Conservation (phyloP, 2,797 vertebrate species). For the Clarias platycephalus region DNA sequence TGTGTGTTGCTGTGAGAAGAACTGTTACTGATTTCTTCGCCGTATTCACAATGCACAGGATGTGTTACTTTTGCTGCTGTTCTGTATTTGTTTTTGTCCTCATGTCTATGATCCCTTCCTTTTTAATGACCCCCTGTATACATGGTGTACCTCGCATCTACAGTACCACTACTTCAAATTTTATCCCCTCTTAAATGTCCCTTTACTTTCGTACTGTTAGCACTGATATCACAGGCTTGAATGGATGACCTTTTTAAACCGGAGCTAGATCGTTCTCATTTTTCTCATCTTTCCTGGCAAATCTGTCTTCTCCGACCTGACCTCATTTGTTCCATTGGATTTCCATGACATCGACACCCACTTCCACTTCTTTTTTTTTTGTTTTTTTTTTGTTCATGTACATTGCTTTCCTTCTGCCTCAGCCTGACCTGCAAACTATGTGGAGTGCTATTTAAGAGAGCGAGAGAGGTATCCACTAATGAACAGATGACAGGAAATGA, state of each 20-base stretch:
- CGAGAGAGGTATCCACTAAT: neutral
- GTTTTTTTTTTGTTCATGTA: neutral
- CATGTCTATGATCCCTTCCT: neutral
- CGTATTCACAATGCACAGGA: neutral
- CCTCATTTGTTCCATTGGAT: constrained; percentile 51
- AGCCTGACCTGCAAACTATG: neutral
- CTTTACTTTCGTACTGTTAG: constrained; percentile 1
- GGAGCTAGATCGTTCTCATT: constrained; percentile 31
- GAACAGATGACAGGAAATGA: neutral
- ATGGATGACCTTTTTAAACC: constrained; percentile 53
- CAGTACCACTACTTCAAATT: neutral
- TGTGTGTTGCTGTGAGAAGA: too few relatives aligned
- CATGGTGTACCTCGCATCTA: neutral
- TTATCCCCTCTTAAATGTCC: neutral
- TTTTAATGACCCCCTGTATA: neutral
- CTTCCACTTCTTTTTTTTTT: constrained; percentile 10
- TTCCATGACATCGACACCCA: constrained; percentile 31
- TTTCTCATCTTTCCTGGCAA: constrained; percentile 34
- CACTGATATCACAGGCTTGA: constrained; percentile 38
- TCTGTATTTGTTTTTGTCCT: neutral
- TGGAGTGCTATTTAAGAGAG: neutral
- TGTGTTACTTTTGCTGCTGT: neutral
- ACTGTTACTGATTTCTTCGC: neutral
- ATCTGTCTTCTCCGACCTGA: constrained; percentile 45
- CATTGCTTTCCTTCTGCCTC: neutral